phyloP scores from a whole-genome alignment of 2,113 vertebrate species.

The Megatriorchis doriae region DNA sequence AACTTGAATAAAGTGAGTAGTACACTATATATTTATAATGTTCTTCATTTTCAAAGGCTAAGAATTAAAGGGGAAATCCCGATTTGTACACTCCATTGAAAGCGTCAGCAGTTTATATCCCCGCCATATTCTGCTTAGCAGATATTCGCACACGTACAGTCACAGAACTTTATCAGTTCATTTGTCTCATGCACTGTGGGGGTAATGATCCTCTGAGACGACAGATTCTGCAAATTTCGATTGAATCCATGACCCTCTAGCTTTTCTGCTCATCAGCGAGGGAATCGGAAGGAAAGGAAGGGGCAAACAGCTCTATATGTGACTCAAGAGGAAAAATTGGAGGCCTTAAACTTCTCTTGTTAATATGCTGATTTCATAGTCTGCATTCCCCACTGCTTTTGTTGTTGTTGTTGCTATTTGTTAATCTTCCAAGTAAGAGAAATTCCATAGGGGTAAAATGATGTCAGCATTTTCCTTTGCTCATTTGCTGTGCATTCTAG shows the following conservation, averaged over 20 bases:
- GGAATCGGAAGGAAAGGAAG: neutral
- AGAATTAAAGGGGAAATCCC: neutral
- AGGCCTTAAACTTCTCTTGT: neutral
- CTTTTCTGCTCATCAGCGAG: neutral
- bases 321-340: neutral
- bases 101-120: neutral
- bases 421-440: neutral
- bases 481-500: neutral
- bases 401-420: neutral
- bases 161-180: neutral
- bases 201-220: neutral
- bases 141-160: neutral
- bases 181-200: neutral
- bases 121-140: neutral
- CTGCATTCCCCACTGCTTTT: neutral
- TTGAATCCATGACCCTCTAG: neutral
- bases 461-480: slow-evolving; percentile 34
- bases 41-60: neutral
- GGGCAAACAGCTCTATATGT: neutral
- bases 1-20: neutral
- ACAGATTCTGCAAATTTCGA: neutral
- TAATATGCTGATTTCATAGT: neutral
- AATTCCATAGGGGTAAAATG: neutral
- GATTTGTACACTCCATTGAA: neutral
- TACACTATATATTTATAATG: neutral